These are phyloP conservation scores for Enteromius mattozi DNA, from an alignment of 2,797 vertebrate genomes.

Conservation along the genomic window DNA sequence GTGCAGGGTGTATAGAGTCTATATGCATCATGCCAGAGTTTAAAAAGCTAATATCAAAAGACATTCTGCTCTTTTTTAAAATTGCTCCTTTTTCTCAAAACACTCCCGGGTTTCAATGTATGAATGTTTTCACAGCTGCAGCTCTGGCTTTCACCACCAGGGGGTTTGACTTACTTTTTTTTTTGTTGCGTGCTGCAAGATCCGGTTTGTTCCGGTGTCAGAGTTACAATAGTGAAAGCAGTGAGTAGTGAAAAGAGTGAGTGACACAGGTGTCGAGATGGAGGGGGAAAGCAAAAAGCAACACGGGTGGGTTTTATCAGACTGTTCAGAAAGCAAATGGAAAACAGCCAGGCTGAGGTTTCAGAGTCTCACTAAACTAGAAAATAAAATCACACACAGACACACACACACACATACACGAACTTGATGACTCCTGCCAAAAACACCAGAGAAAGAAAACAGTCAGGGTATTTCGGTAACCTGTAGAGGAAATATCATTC, in stretches of 20 bases:
- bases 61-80: neutral
- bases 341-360: neutral
- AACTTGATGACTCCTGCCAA: neutral
- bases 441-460: slow-evolving; percentile 17
- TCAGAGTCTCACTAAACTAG: neutral
- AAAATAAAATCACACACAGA: neutral
- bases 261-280: slow-evolving; percentile 44
- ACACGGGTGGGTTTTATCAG: slow-evolving; percentile 2
- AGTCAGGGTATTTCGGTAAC: neutral
- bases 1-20: slow-evolving; percentile 31
- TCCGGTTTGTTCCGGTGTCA: slow-evolving; percentile 67
- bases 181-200: slow-evolving; percentile 24
- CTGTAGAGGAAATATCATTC: neutral
- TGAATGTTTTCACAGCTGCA: slow-evolving; percentile 67
- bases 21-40: slow-evolving; percentile 2
- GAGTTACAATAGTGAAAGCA: neutral
- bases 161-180: slow-evolving; percentile 61
- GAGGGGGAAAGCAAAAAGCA: neutral
- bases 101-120: neutral
- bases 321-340: neutral
- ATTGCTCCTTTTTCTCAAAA: neutral
- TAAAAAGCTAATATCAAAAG: neutral
- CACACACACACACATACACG: too few species aligned
- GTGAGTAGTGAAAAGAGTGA: slow-evolving; percentile 51
- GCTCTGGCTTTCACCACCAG: slow-evolving; percentile 55